Base-by-base conservation (phyloP, 2,113 vertebrate species). In the Micronycteris hirsuta region DNA sequence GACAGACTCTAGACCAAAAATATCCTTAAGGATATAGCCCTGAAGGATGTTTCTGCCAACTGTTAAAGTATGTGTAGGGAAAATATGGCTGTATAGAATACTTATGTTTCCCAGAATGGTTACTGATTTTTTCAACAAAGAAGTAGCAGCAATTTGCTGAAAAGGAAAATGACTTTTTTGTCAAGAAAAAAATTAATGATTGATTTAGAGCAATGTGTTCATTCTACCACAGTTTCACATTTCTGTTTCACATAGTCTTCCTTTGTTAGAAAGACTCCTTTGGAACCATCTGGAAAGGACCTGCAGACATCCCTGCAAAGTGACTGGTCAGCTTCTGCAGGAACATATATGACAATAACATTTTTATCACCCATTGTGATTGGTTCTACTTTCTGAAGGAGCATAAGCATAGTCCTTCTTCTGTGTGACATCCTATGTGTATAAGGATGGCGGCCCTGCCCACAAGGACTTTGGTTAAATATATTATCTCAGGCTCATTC, bases 1-100 rank as follows among this genome's bases (percentile, higher is more conserved):
- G 80, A 65, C 33, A 70, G 49, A 89, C 41, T 94, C 11, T 54
- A 83, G 47, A 47, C 74, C 36, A 54, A 95, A 97, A 96, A 70
- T 96, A 96, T 91, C 74, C 47, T 93, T 88, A 80, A 94, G 47
- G 16, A 41, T 52, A 63, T 38, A 87, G 17, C 49, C 68, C 20
- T 70, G 10, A 86, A 86, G 67, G 58, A 56, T 84, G 8, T 77
- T 94, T 95, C 70, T 80, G 38, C 38, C 76, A 94, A 49, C 4
- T 61, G 65, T 91, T 86, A 84, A 93, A 80, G 33, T 73, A 73
- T 82, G 82, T 77, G 38, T 49, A 70, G 24, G 17, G 61, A 83
- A 97, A 86, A 65, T 45, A 33, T 7, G 26, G 36, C n/a, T 94
- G 84, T 85, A 47, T 20, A 38, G 26, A 86, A 94, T 92, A 36